Evolutionary conservation across 2,888 invertebrate species (phyloP), one percentile per base, ranked within the genome.

Genomic region (Bellardia bayeri): DNA sequence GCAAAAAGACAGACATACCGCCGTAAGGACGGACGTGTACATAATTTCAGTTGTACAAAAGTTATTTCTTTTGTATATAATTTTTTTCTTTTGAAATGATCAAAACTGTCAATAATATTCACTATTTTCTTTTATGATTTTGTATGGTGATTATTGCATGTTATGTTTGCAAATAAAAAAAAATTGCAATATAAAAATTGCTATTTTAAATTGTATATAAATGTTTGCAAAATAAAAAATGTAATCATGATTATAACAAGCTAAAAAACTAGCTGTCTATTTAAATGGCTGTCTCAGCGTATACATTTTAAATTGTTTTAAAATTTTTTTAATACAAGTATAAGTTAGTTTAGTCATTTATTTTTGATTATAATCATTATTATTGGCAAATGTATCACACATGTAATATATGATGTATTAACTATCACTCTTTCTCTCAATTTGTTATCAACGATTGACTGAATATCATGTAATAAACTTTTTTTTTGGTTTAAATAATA

Each of bases 21-120:
- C 23, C 23, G 23, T 23, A 23, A 23, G 5, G 56, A 66, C 30
- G 37, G 56, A 63, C 54, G 13, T 42, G 76, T 37, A 58, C 6
- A 51, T 74, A 61, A 58, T 68, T 58, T 82, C n/a, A 58, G 49
- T 63, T 69, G 64, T 61, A 45, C 58, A 37, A 61, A 45, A 79
- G 37, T 83, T 23, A 1, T 23, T 23, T 23, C 23, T 23, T 23
- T 23, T 23, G 23, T 23, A 23, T 23, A 23, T 23, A 23, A 23
- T 23, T 23, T 23, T 3, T 37, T 37, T 37, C 6, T 37, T 75
- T 82, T 49, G 54, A 85, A 85, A 85, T 85, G 80, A 75, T 80
- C 85, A 85, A 85, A 82, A 80, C 61, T 85, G 85, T 85, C 85
- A 85, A 85, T 85, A 83, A 76, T 54, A 71, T 61, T 42, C 74